Conservation (phyloP, 2,888 invertebrate genomes). For the Nudaria mundana region DNA sequence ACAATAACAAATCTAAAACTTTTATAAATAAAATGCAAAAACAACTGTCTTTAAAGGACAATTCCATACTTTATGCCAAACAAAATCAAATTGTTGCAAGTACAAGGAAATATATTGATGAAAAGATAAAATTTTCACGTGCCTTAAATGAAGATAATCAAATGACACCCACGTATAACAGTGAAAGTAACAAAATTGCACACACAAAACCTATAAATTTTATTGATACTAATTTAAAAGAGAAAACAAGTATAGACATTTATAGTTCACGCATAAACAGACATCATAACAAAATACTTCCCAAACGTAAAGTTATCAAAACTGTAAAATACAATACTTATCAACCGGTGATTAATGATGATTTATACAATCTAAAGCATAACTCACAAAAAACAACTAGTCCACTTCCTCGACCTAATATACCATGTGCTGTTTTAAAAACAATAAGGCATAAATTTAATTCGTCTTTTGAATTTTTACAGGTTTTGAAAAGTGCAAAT, state of each 20-base stretch:
- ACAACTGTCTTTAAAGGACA: neutral
- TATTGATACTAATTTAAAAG: neutral
- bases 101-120: neutral
- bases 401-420: neutral
- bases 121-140: too few relatives aligned
- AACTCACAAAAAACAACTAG: neutral
- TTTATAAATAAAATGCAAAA: neutral
- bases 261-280: conserved; percentile 13
- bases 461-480: conserved; percentile 5
- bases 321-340: conserved; percentile 53
- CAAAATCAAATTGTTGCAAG: neutral
- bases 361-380: conserved; percentile 26
- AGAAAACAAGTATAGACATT: conserved; percentile 5
- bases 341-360: conserved; percentile 42
- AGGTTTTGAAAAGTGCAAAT: conserved; percentile 11
- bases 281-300: neutral
- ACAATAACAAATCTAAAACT: neutral
- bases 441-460: conserved; percentile 7
- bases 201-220: neutral
- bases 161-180: too few relatives aligned
- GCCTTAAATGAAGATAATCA: too few relatives aligned
- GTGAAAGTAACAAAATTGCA: too few relatives aligned
- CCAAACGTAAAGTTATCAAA: conserved; percentile 11
- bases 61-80: neutral
- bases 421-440: conserved; percentile 10